phyloP scores from a whole-genome alignment of 2,797 vertebrate species.

The Periparus ater region DNA sequence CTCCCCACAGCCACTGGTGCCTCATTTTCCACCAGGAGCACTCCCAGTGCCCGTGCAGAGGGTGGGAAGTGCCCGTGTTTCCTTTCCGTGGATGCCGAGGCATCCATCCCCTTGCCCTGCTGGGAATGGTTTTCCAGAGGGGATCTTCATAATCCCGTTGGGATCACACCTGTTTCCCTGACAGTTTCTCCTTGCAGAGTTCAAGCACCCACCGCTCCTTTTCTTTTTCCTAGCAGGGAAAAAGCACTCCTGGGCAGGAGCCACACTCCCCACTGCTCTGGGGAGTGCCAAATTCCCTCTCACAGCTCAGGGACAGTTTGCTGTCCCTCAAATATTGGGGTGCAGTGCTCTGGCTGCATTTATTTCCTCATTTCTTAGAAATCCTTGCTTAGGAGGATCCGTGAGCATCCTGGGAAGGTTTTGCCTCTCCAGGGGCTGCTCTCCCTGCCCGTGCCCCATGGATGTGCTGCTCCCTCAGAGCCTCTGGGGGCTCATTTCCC shows the following conservation, averaged over 20 bases:
- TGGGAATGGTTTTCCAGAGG: neutral
- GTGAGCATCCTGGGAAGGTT: neutral
- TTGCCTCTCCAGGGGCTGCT: rapidly evolving
- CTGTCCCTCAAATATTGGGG: rapidly evolving
- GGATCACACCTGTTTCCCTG: neutral
- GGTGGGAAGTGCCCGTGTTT: rapidly evolving
- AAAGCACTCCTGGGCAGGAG: neutral
- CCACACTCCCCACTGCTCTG: rapidly evolving
- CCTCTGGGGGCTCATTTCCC: neutral
- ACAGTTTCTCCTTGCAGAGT: neutral
- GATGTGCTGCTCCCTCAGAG: neutral
- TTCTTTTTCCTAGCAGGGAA: neutral
- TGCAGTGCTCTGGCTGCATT: neutral
- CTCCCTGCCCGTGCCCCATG: rapidly evolving
- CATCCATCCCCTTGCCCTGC: rapidly evolving
- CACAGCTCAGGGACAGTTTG: neutral
- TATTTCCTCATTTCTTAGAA: neutral
- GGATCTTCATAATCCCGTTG: neutral
- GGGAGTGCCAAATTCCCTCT: neutral
- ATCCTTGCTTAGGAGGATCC: neutral
- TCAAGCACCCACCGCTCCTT: neutral
- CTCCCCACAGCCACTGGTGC: rapidly evolving
- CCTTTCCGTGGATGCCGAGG: neutral
- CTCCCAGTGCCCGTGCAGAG: neutral
- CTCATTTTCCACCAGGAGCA: neutral